Evolutionary conservation across 2,888 invertebrate species (phyloP), one percentile per base, ranked within the genome.

Genomic region (Cremastinae sp.): DNA sequence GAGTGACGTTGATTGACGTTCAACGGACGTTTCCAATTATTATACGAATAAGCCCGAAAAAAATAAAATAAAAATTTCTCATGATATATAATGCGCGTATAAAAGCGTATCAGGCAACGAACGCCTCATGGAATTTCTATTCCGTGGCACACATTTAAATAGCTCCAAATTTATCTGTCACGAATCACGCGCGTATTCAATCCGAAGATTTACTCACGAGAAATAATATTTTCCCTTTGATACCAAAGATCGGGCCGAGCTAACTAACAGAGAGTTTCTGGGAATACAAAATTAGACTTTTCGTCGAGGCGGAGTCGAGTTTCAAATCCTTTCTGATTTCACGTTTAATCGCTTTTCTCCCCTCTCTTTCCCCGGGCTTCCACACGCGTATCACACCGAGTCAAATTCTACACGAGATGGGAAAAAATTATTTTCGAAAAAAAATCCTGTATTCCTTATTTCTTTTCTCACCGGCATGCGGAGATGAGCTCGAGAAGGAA

Each of bases 21-120:
- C 79, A 81, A 85, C 83, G 82, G 87, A 86, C 88, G 81, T 87
- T 86, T 85, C 84, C 84, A 85, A 87, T 87, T 86, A 87, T 87
- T 86, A 86, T 83, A 28, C 28, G 84, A 86, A 86, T 87, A 84
- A 28, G 28, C 80, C 81, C 82, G 79, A 84, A 86, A 28, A 28
- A 87, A 75, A 75, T 72, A n/a, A n/a, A n/a, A n/a, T 71, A 69
- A 64, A 22, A 41, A 70, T 73, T 56, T 38, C 64, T 36, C 34
- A 51, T 65, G 47, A 43, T 9, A 56, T 36, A 54, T 20, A 0
- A 16, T 10, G 14, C n/a, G 18, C 4, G 14, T 20, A 56, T 34
- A 34, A 47, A 69, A 51, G 34, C 58, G 61, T 71, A 28, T 28
- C 28, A 28, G 28, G 5, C 2, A 28, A 5, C 5, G 28, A 28